Percentiles rank a stretch among this genome's conserved stretches.
These are phyloP conservation scores for Thera britannica DNA, from an alignment of 2,888 invertebrate species.

Conservation along the genomic window DNA sequence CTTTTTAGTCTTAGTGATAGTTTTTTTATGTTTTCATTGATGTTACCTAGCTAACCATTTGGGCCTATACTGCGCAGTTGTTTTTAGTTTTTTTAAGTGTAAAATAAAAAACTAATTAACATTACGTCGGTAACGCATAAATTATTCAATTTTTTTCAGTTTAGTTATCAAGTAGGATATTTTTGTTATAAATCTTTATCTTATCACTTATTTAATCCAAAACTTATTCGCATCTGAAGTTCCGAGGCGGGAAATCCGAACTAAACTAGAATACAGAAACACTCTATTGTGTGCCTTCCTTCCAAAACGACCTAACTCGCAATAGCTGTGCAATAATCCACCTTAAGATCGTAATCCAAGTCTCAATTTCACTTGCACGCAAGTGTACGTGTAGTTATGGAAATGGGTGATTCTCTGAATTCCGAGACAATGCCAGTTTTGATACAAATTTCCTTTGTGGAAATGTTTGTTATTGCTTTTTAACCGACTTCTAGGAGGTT, in stretches of 20 bases:
- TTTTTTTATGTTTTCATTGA: no score
- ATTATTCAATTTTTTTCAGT: no score
- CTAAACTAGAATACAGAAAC: slow-evolving; percentile 65
- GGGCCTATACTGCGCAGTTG: no score
- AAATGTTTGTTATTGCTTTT: slow-evolving; percentile 55
- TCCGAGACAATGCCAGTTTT: slow-evolving; percentile 64
- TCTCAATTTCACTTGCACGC: slow-evolving; percentile 47
- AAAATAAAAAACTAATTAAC: no score
- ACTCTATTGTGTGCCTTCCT: slow-evolving; percentile 54
- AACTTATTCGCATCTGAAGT: slow-evolving; percentile 67
- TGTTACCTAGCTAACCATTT: no score
- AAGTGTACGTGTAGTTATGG: slow-evolving; percentile 56
- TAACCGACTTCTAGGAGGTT: neutral
- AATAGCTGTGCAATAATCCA: slow-evolving; percentile 41
- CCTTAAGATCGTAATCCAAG: slow-evolving; percentile 46
- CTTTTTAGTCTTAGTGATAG: no score
- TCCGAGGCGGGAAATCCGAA: slow-evolving; percentile 69
- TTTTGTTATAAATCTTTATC: neutral
- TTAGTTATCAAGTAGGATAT: no score
- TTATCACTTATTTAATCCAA: neutral
- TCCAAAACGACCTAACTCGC: slow-evolving; percentile 38
- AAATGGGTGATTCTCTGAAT: slow-evolving; percentile 49
- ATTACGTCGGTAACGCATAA: no score
- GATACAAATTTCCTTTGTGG: slow-evolving; percentile 71
- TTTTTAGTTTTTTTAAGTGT: no score